Percentiles rank a stretch among this genome's conserved stretches.
phyloP scores from a whole-genome alignment of 2,797 vertebrate species.

The Chromis chromis region DNA sequence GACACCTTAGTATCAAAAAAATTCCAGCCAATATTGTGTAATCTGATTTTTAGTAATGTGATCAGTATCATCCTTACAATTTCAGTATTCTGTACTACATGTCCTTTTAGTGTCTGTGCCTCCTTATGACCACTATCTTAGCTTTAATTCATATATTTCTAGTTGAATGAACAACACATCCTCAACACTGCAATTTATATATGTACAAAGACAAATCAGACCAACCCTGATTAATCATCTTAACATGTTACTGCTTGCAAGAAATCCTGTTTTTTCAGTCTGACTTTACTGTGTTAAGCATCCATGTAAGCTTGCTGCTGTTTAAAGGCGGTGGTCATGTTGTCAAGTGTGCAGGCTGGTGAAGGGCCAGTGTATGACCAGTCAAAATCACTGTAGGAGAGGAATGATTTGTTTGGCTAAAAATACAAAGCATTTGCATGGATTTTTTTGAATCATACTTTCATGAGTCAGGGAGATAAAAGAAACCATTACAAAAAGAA shows the following conservation, averaged over 20 bases:
- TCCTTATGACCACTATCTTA: not conserved
- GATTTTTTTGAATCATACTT: not conserved
- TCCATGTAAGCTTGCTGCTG: too few species aligned
- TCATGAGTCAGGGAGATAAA: not conserved
- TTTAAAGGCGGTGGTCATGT: not conserved
- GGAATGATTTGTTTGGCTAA: conserved; percentile 14
- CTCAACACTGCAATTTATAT: not conserved
- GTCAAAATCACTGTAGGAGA: not conserved
- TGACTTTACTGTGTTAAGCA: not conserved
- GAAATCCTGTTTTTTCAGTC: not conserved
- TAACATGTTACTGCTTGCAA: not conserved
- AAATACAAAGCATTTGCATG: not conserved
- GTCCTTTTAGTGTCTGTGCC: not conserved
- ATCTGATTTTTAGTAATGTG: not conserved
- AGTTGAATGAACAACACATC: not conserved
- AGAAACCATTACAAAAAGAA: conserved; percentile 2
- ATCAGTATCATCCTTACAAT: not conserved
- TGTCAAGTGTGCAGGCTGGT: not conserved
- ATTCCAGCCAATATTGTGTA: not conserved
- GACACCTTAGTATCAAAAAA: too few species aligned
- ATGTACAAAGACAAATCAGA: not conserved
- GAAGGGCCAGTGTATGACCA: conserved; percentile 11
- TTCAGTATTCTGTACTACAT: not conserved
- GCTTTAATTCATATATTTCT: not conserved
- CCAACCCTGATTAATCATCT: too few species aligned